Evolutionary conservation across 2,113 vertebrate genomes (phyloP).

Genomic region (Glareola pratincola): DNA sequence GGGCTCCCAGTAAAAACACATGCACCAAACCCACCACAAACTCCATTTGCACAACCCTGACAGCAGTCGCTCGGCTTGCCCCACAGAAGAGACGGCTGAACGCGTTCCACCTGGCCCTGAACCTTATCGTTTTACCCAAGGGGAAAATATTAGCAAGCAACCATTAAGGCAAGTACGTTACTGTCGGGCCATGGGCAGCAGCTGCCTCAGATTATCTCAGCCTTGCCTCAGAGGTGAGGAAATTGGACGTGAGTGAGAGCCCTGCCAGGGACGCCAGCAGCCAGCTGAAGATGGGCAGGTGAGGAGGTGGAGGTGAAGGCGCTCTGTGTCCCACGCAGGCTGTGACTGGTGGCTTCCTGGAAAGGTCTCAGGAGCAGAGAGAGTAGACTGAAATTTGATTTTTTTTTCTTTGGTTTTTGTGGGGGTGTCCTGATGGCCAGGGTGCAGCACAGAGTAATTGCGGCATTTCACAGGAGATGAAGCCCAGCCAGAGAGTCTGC

Average conservation of each 20-base stretch:
- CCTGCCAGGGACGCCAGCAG: neutral
- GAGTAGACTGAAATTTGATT: neutral
- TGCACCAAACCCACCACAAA: neutral
- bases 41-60: neutral
- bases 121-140: neutral
- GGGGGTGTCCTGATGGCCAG: neutral
- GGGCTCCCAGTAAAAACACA: neutral
- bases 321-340: neutral
- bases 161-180: neutral
- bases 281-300: neutral
- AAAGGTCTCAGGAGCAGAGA: neutral
- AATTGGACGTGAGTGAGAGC: neutral
- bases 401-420: neutral
- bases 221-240: neutral
- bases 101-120: neutral
- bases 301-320: neutral
- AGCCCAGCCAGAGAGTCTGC: neutral
- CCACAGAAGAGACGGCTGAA: neutral
- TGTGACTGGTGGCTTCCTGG: neutral
- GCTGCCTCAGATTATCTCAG: neutral
- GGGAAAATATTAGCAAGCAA: neutral
- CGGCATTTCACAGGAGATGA: neutral
- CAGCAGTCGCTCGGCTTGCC: neutral
- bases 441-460: neutral
- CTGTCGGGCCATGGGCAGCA: neutral